Conservation (phyloP, 2,888 invertebrate species). For the Leptogaster cylindrica region DNA sequence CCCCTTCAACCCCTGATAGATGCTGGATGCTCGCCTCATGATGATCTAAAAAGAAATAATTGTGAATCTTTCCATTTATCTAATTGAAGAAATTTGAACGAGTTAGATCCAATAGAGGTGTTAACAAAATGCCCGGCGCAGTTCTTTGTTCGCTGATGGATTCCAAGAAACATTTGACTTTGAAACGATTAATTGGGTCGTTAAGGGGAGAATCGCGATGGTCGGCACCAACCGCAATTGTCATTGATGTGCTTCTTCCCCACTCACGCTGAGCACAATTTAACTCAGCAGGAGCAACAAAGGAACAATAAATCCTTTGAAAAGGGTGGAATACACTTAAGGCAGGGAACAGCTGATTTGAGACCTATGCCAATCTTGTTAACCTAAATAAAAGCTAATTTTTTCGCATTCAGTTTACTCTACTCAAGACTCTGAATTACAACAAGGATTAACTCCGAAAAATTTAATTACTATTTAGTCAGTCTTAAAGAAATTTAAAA, state of each 20-base stretch:
- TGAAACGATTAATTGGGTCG: slow-evolving; percentile 4
- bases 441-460: too few relatives aligned
- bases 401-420: too few relatives aligned
- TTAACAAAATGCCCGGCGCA: neutral
- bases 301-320: too few relatives aligned
- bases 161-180: neutral
- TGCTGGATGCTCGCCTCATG: too few relatives aligned
- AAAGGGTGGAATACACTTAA: too few relatives aligned
- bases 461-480: too few relatives aligned
- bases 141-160: neutral
- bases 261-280: neutral
- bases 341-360: too few relatives aligned
- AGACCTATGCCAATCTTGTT: too few relatives aligned
- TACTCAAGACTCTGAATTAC: too few relatives aligned
- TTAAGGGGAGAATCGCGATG: neutral
- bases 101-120: neutral
- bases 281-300: too few relatives aligned
- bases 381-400: too few relatives aligned
- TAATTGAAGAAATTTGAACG: neutral
- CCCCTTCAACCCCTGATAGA: slow-evolving; percentile 3
- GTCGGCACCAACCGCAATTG: neutral
- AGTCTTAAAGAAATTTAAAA: too few relatives aligned
- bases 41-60: neutral
- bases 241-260: neutral
- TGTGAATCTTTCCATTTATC: neutral